Base-by-base conservation (phyloP, 1,140 invertebrate species). In the Saccostrea cuccullata region DNA sequence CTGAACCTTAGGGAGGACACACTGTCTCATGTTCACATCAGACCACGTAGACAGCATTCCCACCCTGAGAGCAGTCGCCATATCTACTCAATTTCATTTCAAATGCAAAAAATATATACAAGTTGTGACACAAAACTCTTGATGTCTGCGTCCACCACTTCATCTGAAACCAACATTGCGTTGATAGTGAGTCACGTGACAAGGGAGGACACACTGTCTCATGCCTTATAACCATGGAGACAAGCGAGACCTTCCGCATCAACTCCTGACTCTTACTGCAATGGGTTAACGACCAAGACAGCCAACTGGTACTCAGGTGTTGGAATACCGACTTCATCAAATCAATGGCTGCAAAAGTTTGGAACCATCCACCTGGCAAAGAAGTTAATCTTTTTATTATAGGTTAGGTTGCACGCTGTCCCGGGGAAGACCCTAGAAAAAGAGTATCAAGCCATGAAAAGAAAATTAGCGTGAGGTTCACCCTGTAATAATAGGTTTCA, bases 161-260 rank as follows among this genome's bases (percentile, higher is more conserved):
- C 17, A 26, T 36, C 30, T 36, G 30, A 36, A 36, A 36, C 30
- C 30, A 36, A 36, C 0, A 36, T 36, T 55, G n/a, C 26, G 20
- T 58, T 85, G 40, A 26, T 55, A 20, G 47, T 56, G n/a, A 84
- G 47, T 55, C 40, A 84, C 23, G 58, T 86, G 88, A 84, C 90
- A 91, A 90, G 90, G 90, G 90, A 91, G 90, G 90, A 91, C 90
- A 91, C 90, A 91, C 90, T 91, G 90, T 91, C 90, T 91, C 90
- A 91, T 91, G 90, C 67, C 86, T 30, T 60, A 73, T 67, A 58
- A 26, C 87, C 90, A 90, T 89, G 89, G 83, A 90, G 90, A 91
- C 90, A 58, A 91, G 89, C 85, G 55, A 90, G 89, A 87, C 89
- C 55, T 85, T 89, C 90, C 90, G 30, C 82, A 82, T n/a, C 23